Conservation (phyloP, 1,140 invertebrate genomes). For the Hormaphis cornu region DNA sequence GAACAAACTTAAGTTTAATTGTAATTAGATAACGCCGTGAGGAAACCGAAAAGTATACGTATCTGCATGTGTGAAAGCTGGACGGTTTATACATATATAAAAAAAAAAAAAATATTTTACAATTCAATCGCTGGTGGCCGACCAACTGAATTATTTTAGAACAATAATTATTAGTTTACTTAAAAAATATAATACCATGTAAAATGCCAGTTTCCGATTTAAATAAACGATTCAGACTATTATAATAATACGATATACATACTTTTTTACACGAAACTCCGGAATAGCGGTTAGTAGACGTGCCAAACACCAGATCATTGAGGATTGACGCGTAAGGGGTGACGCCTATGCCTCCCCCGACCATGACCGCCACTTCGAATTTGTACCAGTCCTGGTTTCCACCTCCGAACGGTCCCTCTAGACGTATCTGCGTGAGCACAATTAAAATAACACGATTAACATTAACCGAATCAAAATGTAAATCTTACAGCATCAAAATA, state of each 20-base stretch:
- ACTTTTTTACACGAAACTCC: slow-evolving; percentile 92
- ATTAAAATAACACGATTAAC: neutral
- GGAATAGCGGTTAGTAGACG: slow-evolving; percentile 87
- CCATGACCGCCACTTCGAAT: slow-evolving; percentile 95
- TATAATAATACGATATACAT: slow-evolving; percentile 32
- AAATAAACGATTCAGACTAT: too few relatives aligned
- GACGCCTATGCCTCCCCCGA: slow-evolving; percentile 96
- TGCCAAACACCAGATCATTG: slow-evolving; percentile 92
- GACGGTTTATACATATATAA: too few relatives aligned
- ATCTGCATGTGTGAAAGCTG: too few relatives aligned
- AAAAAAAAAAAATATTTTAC: neutral
- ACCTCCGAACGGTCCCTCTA: slow-evolving; percentile 96
- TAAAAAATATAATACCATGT: too few relatives aligned
- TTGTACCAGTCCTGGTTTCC: slow-evolving; percentile 99
- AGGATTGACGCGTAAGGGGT: slow-evolving; percentile 98
- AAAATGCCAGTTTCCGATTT: too few relatives aligned
- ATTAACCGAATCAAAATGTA: too few relatives aligned
- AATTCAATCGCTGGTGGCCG: too few relatives aligned
- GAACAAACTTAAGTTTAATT: too few relatives aligned
- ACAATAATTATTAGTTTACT: too few relatives aligned
- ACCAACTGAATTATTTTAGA: too few relatives aligned
- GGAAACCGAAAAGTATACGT: too few relatives aligned
- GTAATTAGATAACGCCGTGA: too few relatives aligned
- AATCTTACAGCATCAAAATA: neutral
- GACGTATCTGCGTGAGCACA: slow-evolving; percentile 50